Base-by-base conservation (phyloP, 2,113 vertebrate genomes). In the Pteropus alecto region DNA sequence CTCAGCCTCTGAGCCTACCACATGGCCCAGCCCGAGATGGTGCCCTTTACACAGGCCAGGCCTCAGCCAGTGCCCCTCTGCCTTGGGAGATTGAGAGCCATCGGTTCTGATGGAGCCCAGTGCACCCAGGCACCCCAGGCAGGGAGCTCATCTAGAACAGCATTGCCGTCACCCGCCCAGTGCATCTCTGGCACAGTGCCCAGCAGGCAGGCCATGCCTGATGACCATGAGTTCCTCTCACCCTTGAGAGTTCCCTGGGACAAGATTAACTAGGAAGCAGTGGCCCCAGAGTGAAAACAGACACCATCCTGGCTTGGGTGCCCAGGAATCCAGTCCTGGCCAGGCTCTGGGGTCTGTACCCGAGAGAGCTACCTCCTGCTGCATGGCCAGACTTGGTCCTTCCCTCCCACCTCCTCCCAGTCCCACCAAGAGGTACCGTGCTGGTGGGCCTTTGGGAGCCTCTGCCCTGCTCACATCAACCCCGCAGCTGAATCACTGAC, bases 401-500 rank as follows among this genome's bases (percentile, higher is more conserved):
- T 81, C 78, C 68, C 38, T 77, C n/a, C 41, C 21, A 65, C 5
- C 5, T 71, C 33, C 48, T 35, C 13, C 21, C 46, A 33, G 51
- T 48, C 70, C n/a, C 24, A 16, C 28, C 24, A 1, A 73, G 43
- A 88, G 77, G 33, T 54, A 2, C 26, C 0, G 2, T 78, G 68
- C 65, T 73, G 14, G 7, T 81, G n/a, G 51, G 51, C 33, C 30
- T 60, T 6, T 30, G 18, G 87, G 71, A 60, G 30, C 9, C n/a
- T 78, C 89, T 51, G 7, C 8, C 38, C 83, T 4, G 0, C 18
- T 63, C 6, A 10, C 56, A 60, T 24, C 58, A 5, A 3, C 77
- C 60, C 76, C 26, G 3, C 21, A 18, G 46, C 51, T 88, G 84
- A 88, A 60, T 77, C 90, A 88, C 68, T 58, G 16, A 84, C 28